Conservation (phyloP, 2,113 vertebrate species). For the Serilophus lunatus region DNA sequence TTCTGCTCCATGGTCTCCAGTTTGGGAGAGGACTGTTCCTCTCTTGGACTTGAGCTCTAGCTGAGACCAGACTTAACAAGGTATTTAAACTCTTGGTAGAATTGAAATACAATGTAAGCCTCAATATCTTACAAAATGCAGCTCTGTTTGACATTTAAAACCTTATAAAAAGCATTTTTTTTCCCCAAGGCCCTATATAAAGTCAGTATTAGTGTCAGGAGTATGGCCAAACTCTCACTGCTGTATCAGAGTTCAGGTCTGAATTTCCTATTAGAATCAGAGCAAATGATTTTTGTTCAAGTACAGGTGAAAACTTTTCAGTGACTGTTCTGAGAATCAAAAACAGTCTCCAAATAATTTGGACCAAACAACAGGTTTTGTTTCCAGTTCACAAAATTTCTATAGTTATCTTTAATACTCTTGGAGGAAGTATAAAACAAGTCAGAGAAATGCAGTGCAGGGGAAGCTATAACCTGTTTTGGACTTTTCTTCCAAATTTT, state of each 20-base stretch:
- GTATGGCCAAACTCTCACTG: neutral
- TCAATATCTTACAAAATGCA: neutral
- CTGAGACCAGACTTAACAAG: neutral
- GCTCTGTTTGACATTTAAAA: neutral
- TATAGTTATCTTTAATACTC: neutral
- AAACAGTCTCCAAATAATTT: neutral
- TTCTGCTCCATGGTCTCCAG: neutral
- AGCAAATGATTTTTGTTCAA: neutral
- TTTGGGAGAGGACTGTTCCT: neutral
- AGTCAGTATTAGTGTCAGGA: neutral
- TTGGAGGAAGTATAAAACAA: neutral
- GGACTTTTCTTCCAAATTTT: neutral
- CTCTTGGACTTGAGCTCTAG: neutral
- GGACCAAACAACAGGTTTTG: neutral
- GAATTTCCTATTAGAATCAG: neutral
- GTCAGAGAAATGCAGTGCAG: neutral
- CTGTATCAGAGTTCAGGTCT: neutral
- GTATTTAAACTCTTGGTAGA: neutral
- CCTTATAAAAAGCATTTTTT: neutral
- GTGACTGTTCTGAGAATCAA: neutral
- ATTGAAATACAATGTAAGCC: neutral
- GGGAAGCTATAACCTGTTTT: neutral
- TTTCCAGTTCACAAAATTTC: neutral
- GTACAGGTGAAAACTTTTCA: neutral
- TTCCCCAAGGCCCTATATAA: neutral